phyloP scores from a whole-genome alignment of 2,888 invertebrate species.

The Macrosoma leucophasiata region DNA sequence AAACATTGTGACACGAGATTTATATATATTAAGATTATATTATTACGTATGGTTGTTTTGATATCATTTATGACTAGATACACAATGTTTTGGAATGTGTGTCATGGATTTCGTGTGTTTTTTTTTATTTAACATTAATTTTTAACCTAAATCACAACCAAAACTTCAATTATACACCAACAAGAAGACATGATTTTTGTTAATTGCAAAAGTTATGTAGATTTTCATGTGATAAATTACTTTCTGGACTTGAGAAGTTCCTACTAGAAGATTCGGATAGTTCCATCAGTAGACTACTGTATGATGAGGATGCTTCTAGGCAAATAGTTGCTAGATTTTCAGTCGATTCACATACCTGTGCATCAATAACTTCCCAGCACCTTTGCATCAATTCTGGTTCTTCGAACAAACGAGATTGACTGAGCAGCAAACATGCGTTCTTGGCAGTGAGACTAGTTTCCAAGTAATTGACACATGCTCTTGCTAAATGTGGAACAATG shows the following conservation, averaged over 20 bases:
- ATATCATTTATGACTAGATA: conserved; percentile 27
- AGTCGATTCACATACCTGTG: conserved; percentile 84
- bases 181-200: conserved; percentile 2
- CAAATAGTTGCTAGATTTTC: conserved; percentile 65
- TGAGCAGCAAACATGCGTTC: conserved; percentile 96
- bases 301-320: conserved; percentile 59
- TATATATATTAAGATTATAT: too few species aligned
- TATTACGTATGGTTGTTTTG: conserved; percentile 1
- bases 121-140: conserved; percentile 24
- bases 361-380: conserved; percentile 98
- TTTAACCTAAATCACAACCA: conserved; percentile 64
- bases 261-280: conserved; percentile 58
- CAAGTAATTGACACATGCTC: conserved; percentile 95
- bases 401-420: conserved; percentile 96
- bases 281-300: conserved; percentile 61
- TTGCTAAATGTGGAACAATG: conserved; percentile 94
- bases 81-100: conserved; percentile 17
- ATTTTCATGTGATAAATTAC: conserved; percentile 48
- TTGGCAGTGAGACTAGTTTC: conserved; percentile 97
- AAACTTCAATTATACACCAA: conserved; percentile 42
- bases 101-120: conserved; percentile 17
- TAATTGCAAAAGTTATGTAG: conserved; percentile 16
- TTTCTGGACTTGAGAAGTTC: conserved; percentile 58
- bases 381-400: conserved; percentile 97
- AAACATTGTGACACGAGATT: too few species aligned